phyloP scores from a whole-genome alignment of 2,888 invertebrate species.

The Heliconius charithonia region DNA sequence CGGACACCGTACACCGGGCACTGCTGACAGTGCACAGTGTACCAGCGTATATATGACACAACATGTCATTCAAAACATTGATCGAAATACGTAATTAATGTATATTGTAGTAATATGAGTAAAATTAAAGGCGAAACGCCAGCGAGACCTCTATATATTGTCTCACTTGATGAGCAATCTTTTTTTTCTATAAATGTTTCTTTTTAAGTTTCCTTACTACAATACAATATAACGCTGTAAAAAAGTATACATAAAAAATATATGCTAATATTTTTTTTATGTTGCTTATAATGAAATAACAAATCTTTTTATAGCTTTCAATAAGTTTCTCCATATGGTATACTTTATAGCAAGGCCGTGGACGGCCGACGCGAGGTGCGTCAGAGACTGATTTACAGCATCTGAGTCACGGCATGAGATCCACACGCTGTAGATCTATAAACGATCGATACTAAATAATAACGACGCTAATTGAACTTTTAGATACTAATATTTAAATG shows the following conservation, averaged over 20 bases:
- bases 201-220: too few species aligned
- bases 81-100: slow-evolving; percentile 21
- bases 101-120: not conserved
- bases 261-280: not conserved
- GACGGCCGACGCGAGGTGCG: slow-evolving; percentile 8
- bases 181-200: too few species aligned
- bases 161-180: not conserved
- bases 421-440: slow-evolving; percentile 15
- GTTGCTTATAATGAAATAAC: not conserved
- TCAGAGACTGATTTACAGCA: slow-evolving; percentile 21
- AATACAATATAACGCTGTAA: not conserved
- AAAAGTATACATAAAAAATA: not conserved
- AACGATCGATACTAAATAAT: slow-evolving; percentile 19
- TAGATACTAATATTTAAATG: not conserved
- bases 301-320: not conserved
- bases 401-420: slow-evolving; percentile 13
- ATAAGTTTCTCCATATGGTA: not conserved
- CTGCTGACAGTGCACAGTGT: not conserved
- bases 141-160: not conserved
- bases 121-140: slow-evolving; percentile 9
- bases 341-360: not conserved
- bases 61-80: slow-evolving; percentile 11
- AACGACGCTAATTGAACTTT: slow-evolving; percentile 8
- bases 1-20: not conserved
- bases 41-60: not conserved